Evolutionary conservation across 2,113 vertebrate genomes (phyloP), one percentile per base, ranked within the genome.

Genomic region (Notarius lentiginosus): DNA sequence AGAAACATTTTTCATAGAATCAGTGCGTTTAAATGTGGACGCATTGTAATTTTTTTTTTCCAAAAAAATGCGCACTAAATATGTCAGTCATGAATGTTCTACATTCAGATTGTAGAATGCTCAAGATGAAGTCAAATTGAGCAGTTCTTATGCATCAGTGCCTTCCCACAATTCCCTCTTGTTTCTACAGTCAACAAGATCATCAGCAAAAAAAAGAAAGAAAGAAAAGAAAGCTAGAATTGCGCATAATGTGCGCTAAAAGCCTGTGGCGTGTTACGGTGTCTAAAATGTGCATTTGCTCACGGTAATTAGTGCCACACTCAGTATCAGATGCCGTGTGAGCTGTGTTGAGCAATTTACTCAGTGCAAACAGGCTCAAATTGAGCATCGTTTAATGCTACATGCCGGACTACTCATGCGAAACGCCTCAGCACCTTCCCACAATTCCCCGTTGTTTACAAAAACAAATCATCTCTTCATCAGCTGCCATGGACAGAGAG

Each of bases 301-400:
- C 30, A 14, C 17, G 27, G 55, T 80, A 80, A 60, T 80, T 60
- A 61, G 79, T 61, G 30, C 34, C 34, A 9, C 18, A 7, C 2
- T 58, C 53, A 34, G 18, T 77, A 77, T 85, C 84, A 65, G 73
- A 85, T 68, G 76, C 18, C 56, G 20, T 2, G 9, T 11, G 51
- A 66, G 75, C 51, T 18, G 66, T 22, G 10, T 77, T 58, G 66
- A 65, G 87, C 82, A 81, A 81, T 81, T 81, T 24, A 81, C 79
- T 61, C 79, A 53, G 81, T 79, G 90, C 83, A 92, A 93, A 92
- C 87, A 73, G 91, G 83, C 88, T 92, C 87, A 91, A 94, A 93
- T 92, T 92, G 92, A 93, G 88, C 92, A 85, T 92, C 88, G 81
- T 88, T 81, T 92, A 93, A 93, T 93, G 91, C 91, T 91, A 92